Percentiles rank a stretch among this genome's conserved stretches.
Evolutionary conservation across 2,888 invertebrate genomes (phyloP).

Genomic region (Polydrusus pterygomalis): DNA sequence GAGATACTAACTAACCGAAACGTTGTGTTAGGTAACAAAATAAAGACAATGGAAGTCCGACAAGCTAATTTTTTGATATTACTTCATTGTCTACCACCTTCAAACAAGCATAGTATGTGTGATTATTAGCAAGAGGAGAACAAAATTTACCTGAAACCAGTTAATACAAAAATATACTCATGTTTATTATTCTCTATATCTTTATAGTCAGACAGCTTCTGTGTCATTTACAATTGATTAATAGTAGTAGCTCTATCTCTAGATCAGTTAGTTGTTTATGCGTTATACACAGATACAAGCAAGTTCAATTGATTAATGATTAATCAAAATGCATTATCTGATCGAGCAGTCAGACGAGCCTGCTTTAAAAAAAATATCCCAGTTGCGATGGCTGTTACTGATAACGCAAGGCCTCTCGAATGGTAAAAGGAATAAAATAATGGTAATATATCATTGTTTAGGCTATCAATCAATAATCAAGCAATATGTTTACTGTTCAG

Average conservation of each 20-base stretch:
- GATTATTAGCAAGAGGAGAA: too few relatives aligned
- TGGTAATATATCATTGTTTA: slow-evolving; percentile 4
- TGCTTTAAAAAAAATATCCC: background rate
- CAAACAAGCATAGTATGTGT: too few relatives aligned
- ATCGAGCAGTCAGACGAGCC: slow-evolving; percentile 9
- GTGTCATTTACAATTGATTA: slow-evolving; percentile 13
- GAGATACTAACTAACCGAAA: too few relatives aligned
- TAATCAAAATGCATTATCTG: slow-evolving; percentile 28
- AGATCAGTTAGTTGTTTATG: slow-evolving; percentile 29
- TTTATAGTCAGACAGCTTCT: slow-evolving; percentile 5
- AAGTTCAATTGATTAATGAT: slow-evolving; percentile 38
- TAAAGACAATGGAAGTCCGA: too few relatives aligned
- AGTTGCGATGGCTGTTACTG: background rate
- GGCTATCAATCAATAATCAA: background rate
- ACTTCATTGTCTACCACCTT: too few relatives aligned
- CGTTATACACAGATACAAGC: slow-evolving; percentile 28
- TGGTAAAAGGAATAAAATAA: background rate
- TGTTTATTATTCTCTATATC: background rate
- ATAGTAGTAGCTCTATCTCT: slow-evolving; percentile 8
- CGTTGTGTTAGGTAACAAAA: too few relatives aligned
- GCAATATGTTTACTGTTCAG: background rate
- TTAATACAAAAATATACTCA: too few relatives aligned
- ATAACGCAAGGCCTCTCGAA: background rate
- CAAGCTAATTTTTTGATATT: too few relatives aligned
- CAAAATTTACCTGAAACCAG: too few relatives aligned